Evolutionary conservation across 2,888 invertebrate species (phyloP).

Genomic region (Thelaira solivaga): DNA sequence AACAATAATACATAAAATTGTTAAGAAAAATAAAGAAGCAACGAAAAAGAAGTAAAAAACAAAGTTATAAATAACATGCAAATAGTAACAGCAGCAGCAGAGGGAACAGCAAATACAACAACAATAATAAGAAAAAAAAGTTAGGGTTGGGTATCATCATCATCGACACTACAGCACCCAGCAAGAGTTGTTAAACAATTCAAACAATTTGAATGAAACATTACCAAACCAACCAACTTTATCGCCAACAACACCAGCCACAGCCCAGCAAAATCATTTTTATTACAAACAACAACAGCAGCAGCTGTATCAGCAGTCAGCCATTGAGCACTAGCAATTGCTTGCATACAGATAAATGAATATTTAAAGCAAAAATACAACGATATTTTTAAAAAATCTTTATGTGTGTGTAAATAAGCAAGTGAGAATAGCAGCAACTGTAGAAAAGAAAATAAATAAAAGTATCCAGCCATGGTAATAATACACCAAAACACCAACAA

Average conservation of each 20-base stretch:
- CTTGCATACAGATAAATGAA: constrained; percentile 49
- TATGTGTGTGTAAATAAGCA: neutral
- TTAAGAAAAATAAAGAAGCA: neutral
- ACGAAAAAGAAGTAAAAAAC: neutral
- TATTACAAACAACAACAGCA: neutral
- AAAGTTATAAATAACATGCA: constrained; percentile 55
- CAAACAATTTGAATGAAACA: constrained; percentile 66
- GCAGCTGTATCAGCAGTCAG: neutral
- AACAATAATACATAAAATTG: constrained; percentile 18
- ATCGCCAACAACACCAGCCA: constrained; percentile 4
- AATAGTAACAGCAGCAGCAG: constrained; percentile 52
- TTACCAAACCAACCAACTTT: constrained; percentile 51
- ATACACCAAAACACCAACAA: constrained; percentile 25
- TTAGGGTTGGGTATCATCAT: constrained; percentile 31
- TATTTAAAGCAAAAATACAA: constrained; percentile 50
- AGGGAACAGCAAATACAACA: constrained; percentile 20
- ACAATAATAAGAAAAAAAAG: too few relatives aligned
- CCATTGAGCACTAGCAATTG: constrained; percentile 29
- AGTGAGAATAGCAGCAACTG: constrained; percentile 43
- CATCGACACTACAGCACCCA: constrained; percentile 45
- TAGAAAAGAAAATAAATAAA: constrained; percentile 1
- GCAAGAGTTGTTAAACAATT: constrained; percentile 61
- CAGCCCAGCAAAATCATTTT: neutral
- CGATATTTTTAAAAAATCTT: neutral
- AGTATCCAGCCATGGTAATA: constrained; percentile 9